These are phyloP conservation scores for Paramormyrops kingsleyae DNA, from an alignment of 2,113 vertebrate genomes.

Conservation along the genomic window DNA sequence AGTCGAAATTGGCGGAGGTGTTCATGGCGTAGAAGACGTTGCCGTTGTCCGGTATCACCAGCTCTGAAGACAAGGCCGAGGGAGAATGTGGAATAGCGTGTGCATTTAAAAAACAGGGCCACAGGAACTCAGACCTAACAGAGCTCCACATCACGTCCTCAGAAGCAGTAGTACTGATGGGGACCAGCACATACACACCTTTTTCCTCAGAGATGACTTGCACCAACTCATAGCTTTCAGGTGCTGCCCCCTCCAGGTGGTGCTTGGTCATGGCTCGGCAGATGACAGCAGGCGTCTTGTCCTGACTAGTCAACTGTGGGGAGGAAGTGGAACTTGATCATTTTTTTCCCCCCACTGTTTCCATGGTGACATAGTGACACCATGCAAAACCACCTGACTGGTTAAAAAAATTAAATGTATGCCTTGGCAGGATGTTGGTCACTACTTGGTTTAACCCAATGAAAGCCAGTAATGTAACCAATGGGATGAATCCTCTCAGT, in stretches of 20 bases:
- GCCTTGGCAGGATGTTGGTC: neutral
- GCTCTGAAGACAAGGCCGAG: conserved; percentile 56
- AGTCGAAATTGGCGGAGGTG: conserved; percentile 80
- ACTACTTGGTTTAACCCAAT: neutral
- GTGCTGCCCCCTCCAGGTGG: conserved; percentile 71
- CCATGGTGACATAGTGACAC: neutral
- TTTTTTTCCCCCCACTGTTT: neutral
- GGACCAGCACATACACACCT: conserved; percentile 67
- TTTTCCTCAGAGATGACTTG: conserved; percentile 85
- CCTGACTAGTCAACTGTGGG: conserved; percentile 82
- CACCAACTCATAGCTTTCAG: conserved; percentile 77
- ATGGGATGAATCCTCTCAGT: neutral
- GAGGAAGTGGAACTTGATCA: neutral
- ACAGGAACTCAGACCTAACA: neutral
- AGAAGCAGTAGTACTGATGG: neutral
- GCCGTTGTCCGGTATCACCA: conserved; percentile 77
- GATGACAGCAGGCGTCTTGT: conserved; percentile 82
- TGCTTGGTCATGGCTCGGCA: conserved; percentile 83
- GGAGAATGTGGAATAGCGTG: neutral
- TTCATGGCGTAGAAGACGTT: conserved; percentile 97
- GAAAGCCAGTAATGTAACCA: neutral
- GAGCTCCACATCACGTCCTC: neutral
- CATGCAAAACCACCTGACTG: neutral
- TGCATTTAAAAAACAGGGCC: neutral
- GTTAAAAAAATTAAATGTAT: neutral